A percentile compares a stretch with the other conserved stretches of the same genome.
Conservation (phyloP, 2,888 invertebrate species). For the Lypha dubia region DNA sequence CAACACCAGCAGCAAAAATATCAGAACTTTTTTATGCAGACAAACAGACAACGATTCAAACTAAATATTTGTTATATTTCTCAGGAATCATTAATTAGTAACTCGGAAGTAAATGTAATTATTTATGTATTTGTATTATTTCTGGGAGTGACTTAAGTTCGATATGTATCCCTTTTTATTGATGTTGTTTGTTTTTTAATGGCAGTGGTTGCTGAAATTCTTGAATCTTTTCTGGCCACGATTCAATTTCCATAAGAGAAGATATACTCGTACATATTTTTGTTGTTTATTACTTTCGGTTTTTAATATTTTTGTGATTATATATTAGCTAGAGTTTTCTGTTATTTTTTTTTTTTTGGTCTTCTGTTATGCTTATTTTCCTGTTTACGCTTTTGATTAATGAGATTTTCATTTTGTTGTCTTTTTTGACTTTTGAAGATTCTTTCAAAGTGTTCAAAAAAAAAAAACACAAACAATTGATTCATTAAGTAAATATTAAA, state of each 20-base stretch:
- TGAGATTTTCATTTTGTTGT: constrained; percentile 62
- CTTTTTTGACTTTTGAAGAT: constrained; percentile 47
- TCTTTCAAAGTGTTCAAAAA: constrained; percentile 69
- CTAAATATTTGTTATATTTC: constrained; percentile 31
- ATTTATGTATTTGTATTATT: constrained; percentile 39
- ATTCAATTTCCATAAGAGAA: neutral
- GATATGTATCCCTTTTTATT: neutral
- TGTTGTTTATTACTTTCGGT: neutral
- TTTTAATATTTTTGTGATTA: neutral
- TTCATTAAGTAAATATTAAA: constrained; percentile 74
- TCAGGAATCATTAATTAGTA: constrained; percentile 34
- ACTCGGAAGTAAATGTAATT: constrained; percentile 38
- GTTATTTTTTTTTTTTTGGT: constrained; percentile 23
- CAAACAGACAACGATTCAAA: constrained; percentile 13
- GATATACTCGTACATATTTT: constrained; percentile 17
- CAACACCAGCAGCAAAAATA: neutral
- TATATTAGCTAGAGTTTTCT: neutral
- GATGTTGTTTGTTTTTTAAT: neutral
- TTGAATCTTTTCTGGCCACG: neutral
- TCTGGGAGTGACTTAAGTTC: neutral
- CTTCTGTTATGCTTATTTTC: constrained; percentile 66
- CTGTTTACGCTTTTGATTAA: constrained; percentile 75
- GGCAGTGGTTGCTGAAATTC: constrained; percentile 32
- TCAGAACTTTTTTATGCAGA: constrained; percentile 4
- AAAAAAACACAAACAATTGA: constrained; percentile 75